Evolutionary conservation across 2,113 vertebrate genomes (phyloP), one percentile per base, ranked within the genome.

Genomic region (Glareola pratincola): DNA sequence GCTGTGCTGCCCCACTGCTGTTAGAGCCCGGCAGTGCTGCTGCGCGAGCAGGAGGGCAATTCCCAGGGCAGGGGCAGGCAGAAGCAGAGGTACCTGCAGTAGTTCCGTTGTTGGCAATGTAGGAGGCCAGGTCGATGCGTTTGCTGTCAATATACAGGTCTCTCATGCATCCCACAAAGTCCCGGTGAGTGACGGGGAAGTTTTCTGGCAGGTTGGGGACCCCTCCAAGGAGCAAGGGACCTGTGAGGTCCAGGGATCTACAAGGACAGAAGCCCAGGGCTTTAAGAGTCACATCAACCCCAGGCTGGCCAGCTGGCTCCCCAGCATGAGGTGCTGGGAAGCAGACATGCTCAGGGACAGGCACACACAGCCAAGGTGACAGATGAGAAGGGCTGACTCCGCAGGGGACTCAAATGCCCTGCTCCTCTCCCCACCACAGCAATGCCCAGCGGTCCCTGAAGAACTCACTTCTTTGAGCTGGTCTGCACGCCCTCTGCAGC

Each of bases 181-280:
- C 99, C 72, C 99, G 98, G 93, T 99, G 98, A 76, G 98, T 97
- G 87, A 99, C 98, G 0, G 99, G 99, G 93, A 99, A 99, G 98
- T 99, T 99, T 97, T 99, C 99, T 0, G 99, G 99, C 62, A 99
- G 98, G 79, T 99, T 99, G 88, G 99, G 99, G 66, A 99, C 99
- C 62, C 99, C 99, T 19, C 99, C 99, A 27, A 99, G 98, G 95
- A 99, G 99, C 95, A 99, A 97, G 10, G 99, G 99, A 56, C 99
- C 99, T 4, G 99, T 99, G 96, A 99, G 98, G 95, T 99, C 99
- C 98, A 99, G 98, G 88, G 99, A 99, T 97, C 99, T 99, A 95
- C 69, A 78, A 82, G 88, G 71, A 93, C 56, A 84, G 85, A 93
- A 74, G 48, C 14, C 60, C 51, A 37, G 26, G 15, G 47, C 26